phyloP scores from a whole-genome alignment of 2,797 vertebrate species.

The Platalea minor region DNA sequence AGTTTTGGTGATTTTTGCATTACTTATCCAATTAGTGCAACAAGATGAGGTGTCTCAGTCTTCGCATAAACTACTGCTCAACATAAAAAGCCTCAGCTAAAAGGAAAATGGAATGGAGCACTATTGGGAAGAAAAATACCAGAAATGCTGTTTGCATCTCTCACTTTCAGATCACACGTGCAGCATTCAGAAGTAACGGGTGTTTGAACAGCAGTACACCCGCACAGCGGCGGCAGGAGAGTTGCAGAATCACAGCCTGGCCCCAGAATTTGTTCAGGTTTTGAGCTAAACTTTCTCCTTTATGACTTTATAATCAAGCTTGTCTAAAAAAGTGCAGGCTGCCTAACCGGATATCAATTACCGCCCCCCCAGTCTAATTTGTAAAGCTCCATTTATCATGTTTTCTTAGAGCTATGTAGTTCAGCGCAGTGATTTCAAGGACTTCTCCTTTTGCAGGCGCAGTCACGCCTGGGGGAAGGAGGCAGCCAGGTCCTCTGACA shows the following conservation, averaged over 20 bases:
- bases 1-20: background rate
- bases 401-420: background rate
- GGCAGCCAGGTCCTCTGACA: background rate
- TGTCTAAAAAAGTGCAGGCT: background rate
- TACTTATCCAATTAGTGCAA: background rate
- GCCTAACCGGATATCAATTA: background rate
- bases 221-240: background rate
- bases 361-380: rapidly evolving
- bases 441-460: background rate
- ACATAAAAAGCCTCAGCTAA: background rate
- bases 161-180: rapidly evolving
- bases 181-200: background rate
- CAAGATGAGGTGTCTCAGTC: background rate
- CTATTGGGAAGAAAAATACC: background rate
- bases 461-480: background rate
- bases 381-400: background rate
- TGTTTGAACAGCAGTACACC: background rate
- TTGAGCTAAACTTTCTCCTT: background rate
- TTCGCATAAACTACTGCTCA: background rate
- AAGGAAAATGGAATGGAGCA: background rate
- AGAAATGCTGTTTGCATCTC: background rate
- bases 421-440: background rate
- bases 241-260: background rate
- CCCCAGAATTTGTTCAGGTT: background rate
- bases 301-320: background rate